Evolutionary conservation across 1,140 invertebrate species (phyloP), one percentile per base, ranked within the genome.

Genomic region (Bathynomus jamesi): DNA sequence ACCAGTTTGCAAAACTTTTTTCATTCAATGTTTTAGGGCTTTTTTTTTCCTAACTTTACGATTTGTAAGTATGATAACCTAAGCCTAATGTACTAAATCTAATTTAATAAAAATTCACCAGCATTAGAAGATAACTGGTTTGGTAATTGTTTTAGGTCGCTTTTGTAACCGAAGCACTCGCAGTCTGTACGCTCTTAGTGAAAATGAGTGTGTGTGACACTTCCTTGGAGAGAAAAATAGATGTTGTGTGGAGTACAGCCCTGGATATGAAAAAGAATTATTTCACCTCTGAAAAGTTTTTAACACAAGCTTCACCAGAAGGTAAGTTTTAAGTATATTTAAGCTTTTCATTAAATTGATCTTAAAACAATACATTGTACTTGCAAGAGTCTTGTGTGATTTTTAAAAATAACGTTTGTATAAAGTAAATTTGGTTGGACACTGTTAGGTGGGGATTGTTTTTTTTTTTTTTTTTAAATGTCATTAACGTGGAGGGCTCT

Each of bases 251-350:
- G 90, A 86, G 83, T 64, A 83, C 88, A 13, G 82, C 92, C 10
- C 79, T 87, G 27, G 89, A 91, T 81, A 82, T 88, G 74, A 88
- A 91, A 25, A 93, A 93, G 79, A 89, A 91, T 76, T 83, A 89
- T 63, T 92, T 94, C 80, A 86, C 93, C 53, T 88, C 89, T 62
- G 94, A 96, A 75, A 92, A 93, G 77, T 90, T 92, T 80, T 81
- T 94, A 29, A 79, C 85, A 11, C 83, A 87, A 24, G 89, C 88
- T 60, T 81, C 85, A n/a, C 87, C 90, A 76, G 90, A 94, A 67
- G 83, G 86, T 87, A 78, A 82, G 82, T 80, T 61, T 32, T 65
- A 69, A 3, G 13, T 28, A 25, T 63, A 25, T 29, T n/a, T 31
- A 60, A 29, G 0, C 7, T 30, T 13, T 71, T 29, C 13, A 65